Conservation (phyloP, 2,888 invertebrate genomes). For the Tanypteryx hageni region DNA sequence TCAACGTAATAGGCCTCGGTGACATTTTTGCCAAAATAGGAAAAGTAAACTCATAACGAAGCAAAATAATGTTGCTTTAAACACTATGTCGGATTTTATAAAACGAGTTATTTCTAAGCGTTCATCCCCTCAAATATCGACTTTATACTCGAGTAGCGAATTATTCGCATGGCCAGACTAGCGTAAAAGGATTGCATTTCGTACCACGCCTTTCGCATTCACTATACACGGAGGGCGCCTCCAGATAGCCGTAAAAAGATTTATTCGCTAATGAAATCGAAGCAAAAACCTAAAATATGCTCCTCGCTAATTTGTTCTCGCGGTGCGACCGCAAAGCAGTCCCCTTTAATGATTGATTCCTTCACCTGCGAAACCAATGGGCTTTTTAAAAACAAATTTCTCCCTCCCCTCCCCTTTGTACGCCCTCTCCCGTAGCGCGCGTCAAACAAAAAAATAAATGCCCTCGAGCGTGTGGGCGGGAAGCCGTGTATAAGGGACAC, state of each 20-base stretch:
- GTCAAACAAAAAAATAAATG: background rate
- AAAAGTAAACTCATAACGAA: too few relatives aligned
- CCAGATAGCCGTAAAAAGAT: background rate
- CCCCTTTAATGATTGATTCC: conserved; percentile 8
- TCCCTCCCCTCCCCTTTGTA: background rate
- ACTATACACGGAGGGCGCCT: too few relatives aligned
- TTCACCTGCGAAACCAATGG: background rate
- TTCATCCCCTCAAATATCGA: too few relatives aligned
- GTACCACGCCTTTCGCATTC: too few relatives aligned
- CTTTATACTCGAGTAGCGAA: too few relatives aligned
- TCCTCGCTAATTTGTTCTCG: conserved; percentile 9
- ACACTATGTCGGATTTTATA: too few relatives aligned
- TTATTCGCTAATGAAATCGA: background rate
- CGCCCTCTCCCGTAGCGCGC: background rate
- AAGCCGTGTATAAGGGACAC: conserved; percentile 39
- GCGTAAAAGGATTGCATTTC: too few relatives aligned
- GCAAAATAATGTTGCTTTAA: too few relatives aligned
- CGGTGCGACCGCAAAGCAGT: background rate
- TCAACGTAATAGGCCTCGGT: too few relatives aligned
- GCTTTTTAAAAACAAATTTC: background rate
- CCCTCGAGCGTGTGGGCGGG: conserved; percentile 9
- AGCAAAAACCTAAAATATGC: background rate
- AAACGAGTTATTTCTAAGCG: too few relatives aligned
- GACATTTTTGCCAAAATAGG: too few relatives aligned
- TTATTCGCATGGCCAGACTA: too few relatives aligned